A percentile compares a stretch with the other conserved stretches of the same genome.
Conservation (phyloP, 2,888 invertebrate species). For the Drosophila prostipennis region DNA sequence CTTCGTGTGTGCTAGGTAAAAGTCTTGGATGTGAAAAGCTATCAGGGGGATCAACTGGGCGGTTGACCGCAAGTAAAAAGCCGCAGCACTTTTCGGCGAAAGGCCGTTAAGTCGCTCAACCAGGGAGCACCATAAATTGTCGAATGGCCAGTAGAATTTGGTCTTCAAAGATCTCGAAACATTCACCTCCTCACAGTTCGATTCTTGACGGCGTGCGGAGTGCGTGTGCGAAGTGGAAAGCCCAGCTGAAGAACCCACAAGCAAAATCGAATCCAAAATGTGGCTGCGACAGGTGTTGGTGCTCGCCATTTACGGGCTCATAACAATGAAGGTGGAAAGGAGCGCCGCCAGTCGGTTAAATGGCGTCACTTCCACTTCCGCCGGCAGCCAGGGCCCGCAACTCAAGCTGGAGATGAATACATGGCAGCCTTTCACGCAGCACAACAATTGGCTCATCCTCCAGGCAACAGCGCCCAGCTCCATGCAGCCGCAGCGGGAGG, state of each 20-base stretch:
- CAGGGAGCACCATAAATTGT: constrained; percentile 73
- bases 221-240: constrained; percentile 25
- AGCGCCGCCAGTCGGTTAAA: constrained; percentile 49
- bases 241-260: constrained; percentile 6
- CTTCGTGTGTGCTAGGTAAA: constrained; percentile 47
- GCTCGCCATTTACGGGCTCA: constrained; percentile 49
- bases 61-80: constrained; percentile 30
- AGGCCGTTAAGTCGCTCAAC: constrained; percentile 70
- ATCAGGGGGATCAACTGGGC: constrained; percentile 36
- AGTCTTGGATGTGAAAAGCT: constrained; percentile 48
- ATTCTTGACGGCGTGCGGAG: constrained; percentile 62
- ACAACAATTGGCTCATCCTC: constrained; percentile 76
- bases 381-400: constrained; percentile 37
- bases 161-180: constrained; percentile 48
- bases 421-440: constrained; percentile 69
- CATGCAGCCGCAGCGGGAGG: constrained; percentile 21
- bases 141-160: constrained; percentile 56
- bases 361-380: constrained; percentile 62
- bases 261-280: constrained; percentile 40
- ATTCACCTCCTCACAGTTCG: constrained; percentile 51
- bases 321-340: constrained; percentile 23
- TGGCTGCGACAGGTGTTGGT: constrained; percentile 49
- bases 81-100: constrained; percentile 65
- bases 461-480: constrained; percentile 67
- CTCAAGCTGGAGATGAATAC: constrained; percentile 62